These are phyloP conservation scores for Sitobion miscanthi DNA, from an alignment of 1,140 invertebrate species.

Conservation along the genomic window DNA sequence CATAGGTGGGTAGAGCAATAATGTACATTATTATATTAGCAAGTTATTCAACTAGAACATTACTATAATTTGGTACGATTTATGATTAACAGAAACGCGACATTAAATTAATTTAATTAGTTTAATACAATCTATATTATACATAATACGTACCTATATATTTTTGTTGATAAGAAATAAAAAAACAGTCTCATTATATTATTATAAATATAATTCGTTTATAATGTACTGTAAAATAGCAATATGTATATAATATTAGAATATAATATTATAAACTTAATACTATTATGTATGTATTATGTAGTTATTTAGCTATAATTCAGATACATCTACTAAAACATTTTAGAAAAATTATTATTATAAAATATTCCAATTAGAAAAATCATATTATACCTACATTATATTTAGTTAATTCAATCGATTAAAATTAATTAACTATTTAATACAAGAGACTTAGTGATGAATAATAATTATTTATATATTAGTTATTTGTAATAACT, in stretches of 20 bases:
- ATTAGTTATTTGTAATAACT: not conserved
- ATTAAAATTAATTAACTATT: slow-evolving; percentile 19
- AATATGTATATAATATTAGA: not conserved
- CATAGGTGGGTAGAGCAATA: not conserved
- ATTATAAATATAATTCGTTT: not conserved
- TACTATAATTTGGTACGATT: not conserved
- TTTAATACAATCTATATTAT: no score
- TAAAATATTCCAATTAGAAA: not conserved
- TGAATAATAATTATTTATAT: not conserved
- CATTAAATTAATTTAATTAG: not conserved
- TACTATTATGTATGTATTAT: not conserved
- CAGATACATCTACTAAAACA: not conserved
- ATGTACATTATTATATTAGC: not conserved
- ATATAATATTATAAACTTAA: not conserved
- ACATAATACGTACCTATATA: not conserved
- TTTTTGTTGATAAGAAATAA: not conserved
- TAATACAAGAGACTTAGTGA: not conserved
- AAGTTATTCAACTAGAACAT: not conserved
- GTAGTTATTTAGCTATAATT: not conserved
- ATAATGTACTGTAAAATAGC: not conserved
- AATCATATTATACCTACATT: not conserved
- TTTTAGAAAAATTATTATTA: not conserved
- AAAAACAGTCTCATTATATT: not conserved
- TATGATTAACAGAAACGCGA: not conserved
- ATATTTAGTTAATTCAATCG: slow-evolving; percentile 8